Evolutionary conservation across 2,113 vertebrate species (phyloP), one percentile per base, ranked within the genome.

Genomic region (Apodemus sylvaticus): DNA sequence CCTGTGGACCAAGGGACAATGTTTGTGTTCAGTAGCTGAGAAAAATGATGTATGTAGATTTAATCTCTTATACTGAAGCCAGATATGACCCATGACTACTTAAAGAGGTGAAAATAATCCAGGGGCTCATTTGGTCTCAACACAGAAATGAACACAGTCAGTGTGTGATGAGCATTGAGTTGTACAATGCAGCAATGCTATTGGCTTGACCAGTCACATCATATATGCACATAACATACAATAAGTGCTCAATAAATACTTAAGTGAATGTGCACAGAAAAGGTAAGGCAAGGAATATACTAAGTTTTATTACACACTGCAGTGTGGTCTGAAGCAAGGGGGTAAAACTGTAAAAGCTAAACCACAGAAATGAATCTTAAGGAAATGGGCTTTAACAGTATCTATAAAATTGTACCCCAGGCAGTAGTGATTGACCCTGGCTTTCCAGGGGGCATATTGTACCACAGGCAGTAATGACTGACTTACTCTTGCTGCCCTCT

Each of bases 401-500:
- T 31, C 39, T 53, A n/a, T n/a, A 70, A 68, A 51, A 17, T 34
- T 82, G 51, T n/a, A 62, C 3, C 81, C 39, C 36, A 60, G 5
- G 16, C 20, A 24, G 55, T 55, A 48, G 83, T 81, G 34, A 90
- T 36, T 31, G 48, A 48, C 42, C 45, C 5, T 81, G 17, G 17
- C 14, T 45, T 17, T 45, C 39, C 34, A 64, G 19, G 55, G 60
- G 24, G n/a, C 7, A 77, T 36, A 3, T 19, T 66, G 42, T 34
- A 51, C 45, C 8, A 16, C 22, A 42, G 60, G 60, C 36, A 51
- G 3, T 55, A 48, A 87, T 77, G 29, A 90, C 31, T n/a, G 70
- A 12, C 24, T 60, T 68, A 42, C 34, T 20, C 87, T 51, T 77
- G 22, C 48, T 91, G 51, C 93, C 90, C 97, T 97, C 19, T 90